Evolutionary conservation across 2,797 vertebrate species (phyloP).

Genomic region (Notoglanidium macrostoma): DNA sequence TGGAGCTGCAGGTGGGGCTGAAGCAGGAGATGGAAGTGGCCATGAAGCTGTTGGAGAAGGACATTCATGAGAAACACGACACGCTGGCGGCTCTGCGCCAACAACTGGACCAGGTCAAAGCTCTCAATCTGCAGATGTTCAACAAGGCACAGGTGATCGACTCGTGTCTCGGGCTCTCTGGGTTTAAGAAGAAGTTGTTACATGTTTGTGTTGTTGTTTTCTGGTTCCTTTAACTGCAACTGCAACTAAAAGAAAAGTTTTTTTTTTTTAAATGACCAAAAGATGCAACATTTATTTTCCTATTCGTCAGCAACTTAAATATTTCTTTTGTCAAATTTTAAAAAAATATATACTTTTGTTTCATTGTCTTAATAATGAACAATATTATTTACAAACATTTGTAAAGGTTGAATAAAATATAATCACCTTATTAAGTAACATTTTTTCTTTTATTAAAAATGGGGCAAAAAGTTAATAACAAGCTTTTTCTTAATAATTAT

Average conservation of each 20-base stretch:
- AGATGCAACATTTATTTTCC: too few relatives aligned
- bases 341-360: too few relatives aligned
- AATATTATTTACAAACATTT: too few relatives aligned
- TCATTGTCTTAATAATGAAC: too few relatives aligned
- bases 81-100: constrained; percentile 87
- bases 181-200: neutral
- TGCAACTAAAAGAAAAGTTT: neutral
- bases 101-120: constrained; percentile 95
- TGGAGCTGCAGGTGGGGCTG: constrained; percentile 91
- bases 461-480: too few relatives aligned
- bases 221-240: neutral
- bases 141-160: constrained; percentile 88
- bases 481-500: too few relatives aligned
- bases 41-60: constrained; percentile 97
- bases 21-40: constrained; percentile 98
- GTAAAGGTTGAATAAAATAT: too few relatives aligned
- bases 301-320: too few relatives aligned
- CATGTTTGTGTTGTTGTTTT: neutral
- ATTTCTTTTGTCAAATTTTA: too few relatives aligned
- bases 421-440: too few relatives aligned
- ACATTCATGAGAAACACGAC: constrained; percentile 96
- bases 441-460: too few relatives aligned
- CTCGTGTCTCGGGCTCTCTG: neutral
- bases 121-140: constrained; percentile 95
- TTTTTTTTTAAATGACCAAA: too few relatives aligned